phyloP scores from a whole-genome alignment of 2,113 vertebrate genomes.

The Aleadryas rufinucha region DNA sequence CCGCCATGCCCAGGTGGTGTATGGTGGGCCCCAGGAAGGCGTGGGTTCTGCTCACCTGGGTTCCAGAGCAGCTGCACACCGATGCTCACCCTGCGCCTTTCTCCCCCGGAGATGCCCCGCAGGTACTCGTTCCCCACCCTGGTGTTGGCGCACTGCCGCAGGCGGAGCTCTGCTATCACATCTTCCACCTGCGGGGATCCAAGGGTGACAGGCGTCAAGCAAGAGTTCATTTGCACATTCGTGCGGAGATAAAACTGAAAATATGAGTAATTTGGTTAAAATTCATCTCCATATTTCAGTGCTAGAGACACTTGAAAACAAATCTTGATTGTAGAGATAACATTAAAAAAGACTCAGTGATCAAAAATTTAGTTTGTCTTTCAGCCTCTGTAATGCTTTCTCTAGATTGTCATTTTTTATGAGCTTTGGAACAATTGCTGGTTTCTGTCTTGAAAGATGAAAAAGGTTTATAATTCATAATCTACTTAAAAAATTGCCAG shows the following conservation, averaged over 20 bases:
- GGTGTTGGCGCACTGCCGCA: slow-evolving; percentile 91
- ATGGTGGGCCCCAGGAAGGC: background rate
- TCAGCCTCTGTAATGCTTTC: slow-evolving; percentile 18
- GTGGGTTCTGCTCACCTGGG: slow-evolving; percentile 79
- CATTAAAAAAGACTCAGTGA: background rate
- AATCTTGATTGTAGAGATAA: background rate
- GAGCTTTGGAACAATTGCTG: slow-evolving; percentile 37
- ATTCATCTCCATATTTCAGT: background rate
- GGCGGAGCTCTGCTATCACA: slow-evolving; percentile 90
- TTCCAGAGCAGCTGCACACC: slow-evolving; percentile 96
- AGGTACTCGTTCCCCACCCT: slow-evolving; percentile 85
- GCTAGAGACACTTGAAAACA: background rate
- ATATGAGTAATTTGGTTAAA: background rate
- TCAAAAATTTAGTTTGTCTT: background rate
- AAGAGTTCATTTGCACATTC: background rate
- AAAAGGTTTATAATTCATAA: slow-evolving; percentile 52
- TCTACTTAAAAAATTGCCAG: slow-evolving; percentile 33
- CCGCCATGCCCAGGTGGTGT: background rate
- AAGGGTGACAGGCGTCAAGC: background rate
- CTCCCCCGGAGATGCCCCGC: slow-evolving; percentile 88
- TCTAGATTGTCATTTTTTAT: slow-evolving; percentile 45
- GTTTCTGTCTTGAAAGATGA: slow-evolving; percentile 37
- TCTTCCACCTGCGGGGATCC: slow-evolving; percentile 83
- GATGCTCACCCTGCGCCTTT: slow-evolving; percentile 91
- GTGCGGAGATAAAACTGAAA: background rate